phyloP scores from a whole-genome alignment of 2,888 invertebrate species.

The Luperina nickerlii region DNA sequence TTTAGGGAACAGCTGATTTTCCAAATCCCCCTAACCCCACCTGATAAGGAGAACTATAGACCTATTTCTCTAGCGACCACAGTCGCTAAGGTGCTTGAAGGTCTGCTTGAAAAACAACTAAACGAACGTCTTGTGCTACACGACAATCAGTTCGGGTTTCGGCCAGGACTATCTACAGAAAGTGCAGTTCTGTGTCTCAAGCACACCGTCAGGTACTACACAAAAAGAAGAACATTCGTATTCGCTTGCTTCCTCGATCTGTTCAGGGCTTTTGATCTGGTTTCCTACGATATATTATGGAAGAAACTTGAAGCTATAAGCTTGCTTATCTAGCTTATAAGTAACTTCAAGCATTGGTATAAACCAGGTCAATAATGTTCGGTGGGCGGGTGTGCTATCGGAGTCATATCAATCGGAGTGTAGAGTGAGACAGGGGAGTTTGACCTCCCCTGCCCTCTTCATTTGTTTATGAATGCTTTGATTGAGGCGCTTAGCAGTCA shows the following conservation, averaged over 20 bases:
- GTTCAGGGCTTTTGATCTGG: not conserved
- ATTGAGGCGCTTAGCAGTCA: not conserved
- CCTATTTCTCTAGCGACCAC: not conserved
- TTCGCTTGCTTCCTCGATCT: not conserved
- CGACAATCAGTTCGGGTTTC: not conserved
- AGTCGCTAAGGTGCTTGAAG: too few species aligned
- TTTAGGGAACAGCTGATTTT: too few species aligned
- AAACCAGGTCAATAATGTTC: not conserved
- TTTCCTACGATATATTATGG: not conserved
- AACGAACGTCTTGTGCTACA: not conserved
- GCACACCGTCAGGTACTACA: not conserved
- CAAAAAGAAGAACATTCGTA: not conserved
- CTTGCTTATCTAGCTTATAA: not conserved
- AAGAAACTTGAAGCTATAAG: not conserved
- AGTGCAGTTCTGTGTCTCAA: too few species aligned
- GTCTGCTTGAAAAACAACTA: not conserved
- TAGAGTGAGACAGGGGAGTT: not conserved
- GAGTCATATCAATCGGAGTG: not conserved
- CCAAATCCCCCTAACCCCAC: too few species aligned
- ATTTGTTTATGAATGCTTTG: not conserved
- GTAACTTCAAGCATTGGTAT: not conserved
- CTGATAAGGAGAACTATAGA: conserved; percentile 13
- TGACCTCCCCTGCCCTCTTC: not conserved
- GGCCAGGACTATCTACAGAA: not conserved
- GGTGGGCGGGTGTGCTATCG: not conserved